A percentile compares a stretch with the other conserved stretches of the same genome.
These are phyloP conservation scores for Temnothorax curvispinosus DNA, from an alignment of 1,140 invertebrate species.

Conservation along the genomic window DNA sequence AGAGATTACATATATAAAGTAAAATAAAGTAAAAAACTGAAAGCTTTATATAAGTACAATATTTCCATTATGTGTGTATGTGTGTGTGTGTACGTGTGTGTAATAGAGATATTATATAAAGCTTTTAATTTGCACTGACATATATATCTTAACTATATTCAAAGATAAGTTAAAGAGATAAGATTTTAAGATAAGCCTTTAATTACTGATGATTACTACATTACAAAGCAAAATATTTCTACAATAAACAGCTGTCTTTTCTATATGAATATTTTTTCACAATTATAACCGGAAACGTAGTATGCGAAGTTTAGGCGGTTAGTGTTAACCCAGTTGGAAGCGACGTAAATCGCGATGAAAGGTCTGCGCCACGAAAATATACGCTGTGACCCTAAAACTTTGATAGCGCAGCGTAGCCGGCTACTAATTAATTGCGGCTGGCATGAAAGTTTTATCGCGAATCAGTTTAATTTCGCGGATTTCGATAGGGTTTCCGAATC, in stretches of 20 bases:
- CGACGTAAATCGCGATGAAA: conserved; percentile 47
- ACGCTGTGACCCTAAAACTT: conserved; percentile 10
- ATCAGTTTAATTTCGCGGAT: neutral
- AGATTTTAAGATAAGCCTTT: neutral
- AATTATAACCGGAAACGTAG: neutral
- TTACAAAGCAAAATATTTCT: neutral
- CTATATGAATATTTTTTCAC: neutral
- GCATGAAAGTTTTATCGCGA: conserved; percentile 13
- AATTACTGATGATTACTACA: neutral
- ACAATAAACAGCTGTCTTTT: neutral
- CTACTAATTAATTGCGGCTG: neutral
- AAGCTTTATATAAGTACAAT: neutral
- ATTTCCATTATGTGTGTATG: neutral
- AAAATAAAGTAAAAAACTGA: neutral
- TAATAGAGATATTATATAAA: neutral
- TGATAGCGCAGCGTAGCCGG: neutral
- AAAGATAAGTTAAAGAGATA: conserved; percentile 5
- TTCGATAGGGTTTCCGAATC: neutral
- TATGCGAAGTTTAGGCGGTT: neutral
- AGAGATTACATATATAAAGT: neutral
- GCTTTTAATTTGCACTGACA: neutral
- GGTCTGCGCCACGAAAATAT: neutral
- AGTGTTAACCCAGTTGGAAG: conserved; percentile 28
- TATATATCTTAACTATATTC: neutral
- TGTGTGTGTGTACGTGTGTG: too few relatives aligned